Base-by-base conservation (phyloP, 1,140 invertebrate genomes). In the Arion vulgaris region DNA sequence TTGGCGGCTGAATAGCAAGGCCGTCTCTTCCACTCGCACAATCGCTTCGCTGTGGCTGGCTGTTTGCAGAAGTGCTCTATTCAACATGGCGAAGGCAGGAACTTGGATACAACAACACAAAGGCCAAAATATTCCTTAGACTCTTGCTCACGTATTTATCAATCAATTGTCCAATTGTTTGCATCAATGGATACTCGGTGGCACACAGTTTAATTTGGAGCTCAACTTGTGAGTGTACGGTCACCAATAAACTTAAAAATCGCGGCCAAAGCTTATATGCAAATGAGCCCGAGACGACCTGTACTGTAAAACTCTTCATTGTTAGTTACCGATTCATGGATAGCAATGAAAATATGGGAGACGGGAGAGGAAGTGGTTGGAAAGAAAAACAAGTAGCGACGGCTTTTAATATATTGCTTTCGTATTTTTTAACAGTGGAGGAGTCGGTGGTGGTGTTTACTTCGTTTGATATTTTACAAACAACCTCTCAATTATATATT, bases 231-330 rank as follows among this genome's bases (percentile, higher is more conserved):
- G 9, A 23, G 9, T 9, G 17, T 57, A 57, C 4, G 23, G 36
- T 32, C 23, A 17, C 41, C 53, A 23, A 41, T 62, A 66, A 74
- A 13, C 53, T 32, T 72, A 26, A 41, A 62, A 36, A 28, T 23
- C 76, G 23, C 83, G 32, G 84, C 49, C n/a, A 19, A 34, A 80
- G 2, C 80, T 53, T 41, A 32, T 45, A 51, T 81, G 15, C 57
- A 49, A 82, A 51, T 69, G 26, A 53, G 49, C 19, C 36, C 32
- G 17, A 32, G 7, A 4, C 53, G 71, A 74, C 36, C 23, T 39
- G 28, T 78, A 38, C 53, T 28, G 51, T 0, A 36, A 23, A 51
- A 72, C 34, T 23, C 74, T 15, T 38, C 49, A 49, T 4, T 15
- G 68, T 39, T 28, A 19, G 23, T 23, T 19, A 19, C 53, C 4